phyloP scores from a whole-genome alignment of 2,113 vertebrate genomes.

The Astur gentilis region DNA sequence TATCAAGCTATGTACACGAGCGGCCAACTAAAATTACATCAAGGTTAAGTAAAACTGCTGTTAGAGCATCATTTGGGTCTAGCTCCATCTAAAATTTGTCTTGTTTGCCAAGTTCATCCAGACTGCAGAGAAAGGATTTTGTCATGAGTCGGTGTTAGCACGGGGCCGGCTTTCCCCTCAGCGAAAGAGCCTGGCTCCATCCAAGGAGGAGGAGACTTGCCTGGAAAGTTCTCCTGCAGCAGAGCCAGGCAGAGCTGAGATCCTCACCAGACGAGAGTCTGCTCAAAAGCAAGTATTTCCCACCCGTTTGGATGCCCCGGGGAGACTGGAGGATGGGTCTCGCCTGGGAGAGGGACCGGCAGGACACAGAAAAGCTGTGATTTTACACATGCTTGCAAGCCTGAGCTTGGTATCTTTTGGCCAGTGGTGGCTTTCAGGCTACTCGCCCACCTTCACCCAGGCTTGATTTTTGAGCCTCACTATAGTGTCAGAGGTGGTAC shows the following conservation, averaged over 20 bases:
- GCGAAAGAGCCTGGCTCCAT: background rate
- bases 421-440: too few species aligned
- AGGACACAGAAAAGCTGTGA: too few species aligned
- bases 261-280: background rate
- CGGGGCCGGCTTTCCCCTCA: background rate
- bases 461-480: background rate
- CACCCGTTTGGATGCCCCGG: background rate
- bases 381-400: too few species aligned
- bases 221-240: background rate
- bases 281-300: background rate
- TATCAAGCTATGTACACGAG: background rate
- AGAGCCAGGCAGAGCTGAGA: background rate
- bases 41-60: background rate
- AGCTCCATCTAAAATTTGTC: background rate
- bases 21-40: background rate
- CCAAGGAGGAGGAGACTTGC: background rate
- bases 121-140: background rate
- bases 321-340: too few species aligned
- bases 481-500: background rate
- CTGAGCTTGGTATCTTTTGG: too few species aligned
- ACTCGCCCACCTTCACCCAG: too few species aligned
- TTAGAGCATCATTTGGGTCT: background rate
- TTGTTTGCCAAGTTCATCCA: background rate
- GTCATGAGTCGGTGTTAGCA: rapidly evolving
- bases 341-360: too few species aligned